These are phyloP conservation scores for Drosophila imparisetae DNA, from an alignment of 2,888 invertebrate species.

Conservation along the genomic window DNA sequence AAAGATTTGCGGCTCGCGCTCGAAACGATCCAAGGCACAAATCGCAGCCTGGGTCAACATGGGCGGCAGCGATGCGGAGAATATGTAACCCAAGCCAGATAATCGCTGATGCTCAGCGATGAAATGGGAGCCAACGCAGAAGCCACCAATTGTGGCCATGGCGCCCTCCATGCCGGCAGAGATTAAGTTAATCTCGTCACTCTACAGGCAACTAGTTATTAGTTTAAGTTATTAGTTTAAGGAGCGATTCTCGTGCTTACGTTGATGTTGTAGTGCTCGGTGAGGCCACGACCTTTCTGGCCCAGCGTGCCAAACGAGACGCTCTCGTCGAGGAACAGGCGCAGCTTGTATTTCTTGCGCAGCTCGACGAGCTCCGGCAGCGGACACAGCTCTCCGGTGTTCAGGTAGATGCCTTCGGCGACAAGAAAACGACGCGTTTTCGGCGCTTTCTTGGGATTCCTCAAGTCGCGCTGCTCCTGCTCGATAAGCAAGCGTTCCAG, in stretches of 20 bases:
- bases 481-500: slow-evolving; percentile 90
- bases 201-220: slow-evolving; percentile 57
- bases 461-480: slow-evolving; percentile 86
- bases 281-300: slow-evolving; percentile 93
- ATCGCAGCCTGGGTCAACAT: slow-evolving; percentile 95
- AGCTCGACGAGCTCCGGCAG: slow-evolving; percentile 92
- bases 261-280: slow-evolving; percentile 91
- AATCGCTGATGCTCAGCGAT: slow-evolving; percentile 98
- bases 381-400: slow-evolving; percentile 95
- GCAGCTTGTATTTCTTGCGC: slow-evolving; percentile 93
- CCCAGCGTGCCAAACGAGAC: slow-evolving; percentile 95
- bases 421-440: slow-evolving; percentile 89
- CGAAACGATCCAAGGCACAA: slow-evolving; percentile 90
- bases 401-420: slow-evolving; percentile 96
- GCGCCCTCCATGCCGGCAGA: slow-evolving; percentile 95
- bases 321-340: slow-evolving; percentile 97
- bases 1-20: slow-evolving; percentile 88
- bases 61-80: slow-evolving; percentile 98
- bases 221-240: too few species aligned
- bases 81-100: slow-evolving; percentile 96
- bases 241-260: slow-evolving; percentile 84
- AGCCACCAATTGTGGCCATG: slow-evolving; percentile 95
- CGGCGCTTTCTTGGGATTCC: slow-evolving; percentile 88
- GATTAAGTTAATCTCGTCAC: slow-evolving; percentile 94
- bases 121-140: slow-evolving; percentile 96